These are phyloP conservation scores for Cantharis lateralis DNA, from an alignment of 2,888 invertebrate species.

Conservation along the genomic window DNA sequence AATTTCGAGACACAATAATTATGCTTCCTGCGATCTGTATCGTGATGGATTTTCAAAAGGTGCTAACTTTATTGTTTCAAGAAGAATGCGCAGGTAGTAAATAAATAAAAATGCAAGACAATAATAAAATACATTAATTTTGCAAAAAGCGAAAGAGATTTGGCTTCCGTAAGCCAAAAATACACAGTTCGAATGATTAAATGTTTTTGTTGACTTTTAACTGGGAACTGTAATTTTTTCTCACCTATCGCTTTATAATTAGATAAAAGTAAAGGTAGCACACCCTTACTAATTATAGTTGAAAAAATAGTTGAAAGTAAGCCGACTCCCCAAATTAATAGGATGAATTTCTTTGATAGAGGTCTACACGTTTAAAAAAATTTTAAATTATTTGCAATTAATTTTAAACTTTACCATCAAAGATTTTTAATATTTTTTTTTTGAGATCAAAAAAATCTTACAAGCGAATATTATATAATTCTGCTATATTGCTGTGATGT, in stretches of 20 bases:
- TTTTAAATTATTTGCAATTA: background rate
- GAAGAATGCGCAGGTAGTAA: background rate
- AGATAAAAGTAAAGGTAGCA: conserved; percentile 42
- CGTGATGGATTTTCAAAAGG: conserved; percentile 13
- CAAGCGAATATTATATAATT: too few relatives aligned
- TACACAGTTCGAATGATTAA: conserved; percentile 9
- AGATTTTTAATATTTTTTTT: too few relatives aligned
- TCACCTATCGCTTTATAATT: conserved; percentile 35
- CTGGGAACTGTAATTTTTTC: conserved; percentile 22
- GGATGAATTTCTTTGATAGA: conserved; percentile 10
- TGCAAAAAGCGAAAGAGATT: conserved; percentile 5
- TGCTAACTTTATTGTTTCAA: conserved; percentile 12
- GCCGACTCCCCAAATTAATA: conserved; percentile 18
- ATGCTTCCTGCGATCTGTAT: conserved; percentile 4
- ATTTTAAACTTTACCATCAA: background rate
- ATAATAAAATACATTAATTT: conserved; percentile 10
- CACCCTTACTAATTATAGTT: conserved; percentile 44
- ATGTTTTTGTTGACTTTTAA: conserved; percentile 25
- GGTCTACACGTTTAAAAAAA: background rate
- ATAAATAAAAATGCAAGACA: background rate
- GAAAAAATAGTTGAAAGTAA: conserved; percentile 12
- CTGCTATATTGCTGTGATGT: too few relatives aligned
- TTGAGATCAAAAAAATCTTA: too few relatives aligned
- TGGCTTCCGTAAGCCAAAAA: conserved; percentile 8
- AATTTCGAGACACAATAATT: conserved; percentile 1